Evolutionary conservation across 2,113 vertebrate species (phyloP).

Genomic region (Pampusana beccarii): DNA sequence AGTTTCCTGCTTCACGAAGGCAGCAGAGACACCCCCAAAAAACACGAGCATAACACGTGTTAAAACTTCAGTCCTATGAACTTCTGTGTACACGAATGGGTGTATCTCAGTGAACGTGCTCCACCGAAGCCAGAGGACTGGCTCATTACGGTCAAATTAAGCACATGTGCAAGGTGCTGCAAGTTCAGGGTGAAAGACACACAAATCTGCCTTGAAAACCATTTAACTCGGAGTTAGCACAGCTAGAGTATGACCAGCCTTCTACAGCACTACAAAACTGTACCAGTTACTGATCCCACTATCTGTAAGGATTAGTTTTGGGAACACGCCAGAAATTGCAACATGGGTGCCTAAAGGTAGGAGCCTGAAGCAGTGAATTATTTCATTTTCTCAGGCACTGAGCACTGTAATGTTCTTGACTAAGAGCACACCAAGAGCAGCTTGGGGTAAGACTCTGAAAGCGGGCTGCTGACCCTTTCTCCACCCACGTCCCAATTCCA

Average conservation of each 20-base stretch:
- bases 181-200: rapidly evolving
- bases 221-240: not conserved
- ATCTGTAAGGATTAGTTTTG: not conserved
- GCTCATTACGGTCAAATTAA: not conserved
- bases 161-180: not conserved
- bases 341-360: not conserved
- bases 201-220: not conserved
- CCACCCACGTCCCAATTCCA: not conserved
- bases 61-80: not conserved
- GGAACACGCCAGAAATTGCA: not conserved
- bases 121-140: not conserved
- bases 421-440: not conserved
- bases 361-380: not conserved
- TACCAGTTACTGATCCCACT: not conserved
- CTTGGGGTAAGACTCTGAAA: not conserved
- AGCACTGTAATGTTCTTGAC: not conserved
- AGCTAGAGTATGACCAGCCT: not conserved
- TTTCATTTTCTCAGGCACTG: not conserved
- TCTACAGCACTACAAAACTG: not conserved
- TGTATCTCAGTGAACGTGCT: not conserved
- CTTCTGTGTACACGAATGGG: not conserved
- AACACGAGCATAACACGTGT: not conserved
- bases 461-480: not conserved
- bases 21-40: not conserved
- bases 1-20: not conserved